phyloP scores from a whole-genome alignment of 2,888 invertebrate genomes.

The Julus scandinavius region DNA sequence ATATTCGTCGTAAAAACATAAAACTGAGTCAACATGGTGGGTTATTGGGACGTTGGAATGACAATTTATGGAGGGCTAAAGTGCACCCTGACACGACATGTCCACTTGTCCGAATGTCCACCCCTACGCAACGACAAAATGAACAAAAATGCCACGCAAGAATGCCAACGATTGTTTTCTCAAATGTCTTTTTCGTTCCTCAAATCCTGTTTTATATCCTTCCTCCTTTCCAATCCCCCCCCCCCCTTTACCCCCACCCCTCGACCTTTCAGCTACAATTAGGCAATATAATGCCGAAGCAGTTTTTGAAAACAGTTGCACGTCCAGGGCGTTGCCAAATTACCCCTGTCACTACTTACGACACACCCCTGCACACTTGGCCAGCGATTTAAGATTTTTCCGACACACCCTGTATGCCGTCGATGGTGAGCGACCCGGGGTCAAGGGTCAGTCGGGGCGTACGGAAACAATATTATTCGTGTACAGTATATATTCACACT shows the following conservation, averaged over 20 bases:
- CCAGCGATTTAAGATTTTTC: not conserved
- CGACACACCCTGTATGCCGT: not conserved
- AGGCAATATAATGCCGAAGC: not conserved
- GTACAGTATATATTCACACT: too few relatives aligned
- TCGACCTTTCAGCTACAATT: not conserved
- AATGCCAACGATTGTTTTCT: not conserved
- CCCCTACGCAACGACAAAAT: not conserved
- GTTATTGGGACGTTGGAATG: not conserved
- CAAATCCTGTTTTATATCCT: too few relatives aligned
- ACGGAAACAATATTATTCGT: too few relatives aligned
- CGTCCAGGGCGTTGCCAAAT: not conserved
- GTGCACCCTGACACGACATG: not conserved
- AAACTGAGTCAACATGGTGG: conserved; percentile 17
- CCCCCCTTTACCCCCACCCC: not conserved
- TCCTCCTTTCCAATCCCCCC: not conserved
- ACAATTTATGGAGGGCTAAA: not conserved
- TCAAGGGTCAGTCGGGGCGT: too few relatives aligned
- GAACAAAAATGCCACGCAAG: not conserved
- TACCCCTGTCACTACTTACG: not conserved
- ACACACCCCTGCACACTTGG: not conserved
- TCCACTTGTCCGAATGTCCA: not conserved
- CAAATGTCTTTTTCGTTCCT: too few relatives aligned
- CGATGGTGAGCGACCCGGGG: not conserved
- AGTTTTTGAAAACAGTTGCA: not conserved
- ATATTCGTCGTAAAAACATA: conserved; percentile 45